A percentile compares a stretch with the other conserved stretches of the same genome.
These are phyloP conservation scores for Neotoma lepida DNA, from an alignment of 2,113 vertebrate genomes.

Conservation along the genomic window DNA sequence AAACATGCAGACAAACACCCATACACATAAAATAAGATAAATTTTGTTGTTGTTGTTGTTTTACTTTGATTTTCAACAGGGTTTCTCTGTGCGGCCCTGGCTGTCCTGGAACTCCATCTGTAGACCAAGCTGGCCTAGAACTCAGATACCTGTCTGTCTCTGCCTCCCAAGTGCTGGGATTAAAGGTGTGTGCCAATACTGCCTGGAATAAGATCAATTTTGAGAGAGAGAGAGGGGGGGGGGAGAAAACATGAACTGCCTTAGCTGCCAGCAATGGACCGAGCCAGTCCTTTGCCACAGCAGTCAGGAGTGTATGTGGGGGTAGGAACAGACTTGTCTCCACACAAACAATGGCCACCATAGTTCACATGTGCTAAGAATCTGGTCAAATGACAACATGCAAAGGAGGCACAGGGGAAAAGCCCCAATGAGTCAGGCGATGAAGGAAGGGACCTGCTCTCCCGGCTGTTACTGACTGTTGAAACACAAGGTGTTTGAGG, in stretches of 20 bases:
- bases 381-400: not conserved
- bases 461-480: slow-evolving; percentile 69
- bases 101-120: not conserved
- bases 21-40: not conserved
- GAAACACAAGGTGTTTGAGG: slow-evolving; percentile 81
- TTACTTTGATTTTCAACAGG: not conserved
- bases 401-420: not conserved
- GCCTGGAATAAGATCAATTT: not conserved
- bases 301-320: not conserved
- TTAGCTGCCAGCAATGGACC: not conserved
- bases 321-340: not conserved
- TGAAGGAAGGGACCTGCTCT: slow-evolving; percentile 77
- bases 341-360: not conserved
- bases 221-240: not conserved
- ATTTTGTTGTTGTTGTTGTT: not conserved
- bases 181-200: not conserved
- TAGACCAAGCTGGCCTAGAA: not conserved
- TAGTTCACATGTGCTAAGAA: not conserved
- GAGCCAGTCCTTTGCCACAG: not conserved
- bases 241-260: not conserved
- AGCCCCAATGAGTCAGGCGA: slow-evolving; percentile 64
- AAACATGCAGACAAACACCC: not conserved
- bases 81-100: not conserved
- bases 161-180: not conserved
- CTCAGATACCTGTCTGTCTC: not conserved